Conservation (phyloP, 1,140 invertebrate genomes). For the Dendrolimus kikuchii region DNA sequence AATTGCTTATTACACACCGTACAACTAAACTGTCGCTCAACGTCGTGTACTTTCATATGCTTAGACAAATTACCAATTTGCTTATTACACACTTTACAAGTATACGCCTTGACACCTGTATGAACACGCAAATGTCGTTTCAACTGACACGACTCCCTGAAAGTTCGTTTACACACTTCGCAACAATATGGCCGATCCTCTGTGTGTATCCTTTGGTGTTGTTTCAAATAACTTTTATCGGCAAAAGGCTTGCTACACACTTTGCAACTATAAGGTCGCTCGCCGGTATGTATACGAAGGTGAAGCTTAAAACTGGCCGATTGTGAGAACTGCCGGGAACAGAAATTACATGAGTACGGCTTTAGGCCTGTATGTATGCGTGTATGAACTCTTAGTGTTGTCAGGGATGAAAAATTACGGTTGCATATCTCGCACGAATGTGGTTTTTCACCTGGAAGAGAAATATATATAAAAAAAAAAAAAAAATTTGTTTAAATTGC, state of each 20-base stretch:
- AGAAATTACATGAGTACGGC: conserved; percentile 83
- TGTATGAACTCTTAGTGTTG: conserved; percentile 75
- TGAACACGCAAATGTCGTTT: conserved; percentile 49
- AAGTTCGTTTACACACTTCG: conserved; percentile 50
- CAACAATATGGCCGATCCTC: conserved; percentile 59
- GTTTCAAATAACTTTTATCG: conserved; percentile 58
- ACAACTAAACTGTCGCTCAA: conserved; percentile 81
- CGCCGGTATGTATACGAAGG: conserved; percentile 85
- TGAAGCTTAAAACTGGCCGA: conserved; percentile 84
- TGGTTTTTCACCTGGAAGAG: conserved; percentile 44
- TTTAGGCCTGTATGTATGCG: conserved; percentile 75
- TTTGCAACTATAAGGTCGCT: conserved; percentile 85
- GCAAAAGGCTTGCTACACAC: conserved; percentile 59
- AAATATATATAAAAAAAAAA: too few relatives aligned
- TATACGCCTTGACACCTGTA: conserved; percentile 49
- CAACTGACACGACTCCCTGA: conserved; percentile 54
- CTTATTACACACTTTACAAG: conserved; percentile 56
- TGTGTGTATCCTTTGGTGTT: conserved; percentile 65
- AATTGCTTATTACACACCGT: conserved; percentile 75
- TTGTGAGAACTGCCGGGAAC: conserved; percentile 85
- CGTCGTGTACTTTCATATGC: conserved; percentile 77
- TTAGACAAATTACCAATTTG: conserved; percentile 74
- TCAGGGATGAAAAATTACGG: conserved; percentile 64
- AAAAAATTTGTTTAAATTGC: too few relatives aligned
- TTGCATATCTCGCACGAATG: conserved; percentile 69